Conservation (phyloP, 2,797 vertebrate genomes). For the Menidia menidia region DNA sequence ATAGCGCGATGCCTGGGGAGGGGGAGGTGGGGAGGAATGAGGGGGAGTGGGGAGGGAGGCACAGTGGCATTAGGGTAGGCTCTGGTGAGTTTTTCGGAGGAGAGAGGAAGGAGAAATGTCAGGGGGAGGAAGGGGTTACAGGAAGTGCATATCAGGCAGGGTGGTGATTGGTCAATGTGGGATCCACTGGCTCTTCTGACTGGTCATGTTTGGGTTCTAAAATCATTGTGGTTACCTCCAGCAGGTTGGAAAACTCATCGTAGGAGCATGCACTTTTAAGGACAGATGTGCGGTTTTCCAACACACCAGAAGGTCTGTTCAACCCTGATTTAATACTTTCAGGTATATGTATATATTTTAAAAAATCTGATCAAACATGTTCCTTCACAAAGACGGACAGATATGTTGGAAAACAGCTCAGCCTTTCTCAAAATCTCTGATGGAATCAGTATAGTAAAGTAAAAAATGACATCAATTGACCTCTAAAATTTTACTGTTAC, state of each 20-base stretch:
- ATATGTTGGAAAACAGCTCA: conserved; percentile 43
- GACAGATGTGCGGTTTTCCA: conserved; percentile 48
- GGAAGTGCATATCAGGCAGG: conserved; percentile 79
- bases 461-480: conserved; percentile 34
- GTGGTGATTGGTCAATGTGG: conserved; percentile 85
- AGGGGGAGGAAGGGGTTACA: conserved; percentile 77
- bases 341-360: not conserved
- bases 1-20: conserved; percentile 98
- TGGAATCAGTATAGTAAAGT: conserved; percentile 28
- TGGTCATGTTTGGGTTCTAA: conserved; percentile 87
- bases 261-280: conserved; percentile 57
- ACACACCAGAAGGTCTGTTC: conserved; percentile 15
- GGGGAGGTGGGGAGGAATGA: conserved; percentile 84
- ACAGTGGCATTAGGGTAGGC: conserved; percentile 86
- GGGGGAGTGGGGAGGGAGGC: conserved; percentile 79
- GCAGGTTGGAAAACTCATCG: conserved; percentile 46
- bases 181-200: conserved; percentile 93
- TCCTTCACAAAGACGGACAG: conserved; percentile 3
- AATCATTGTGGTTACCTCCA: conserved; percentile 50
- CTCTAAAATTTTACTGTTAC: not conserved
- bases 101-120: conserved; percentile 88
- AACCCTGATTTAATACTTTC: not conserved
- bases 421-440: conserved; percentile 29
- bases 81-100: conserved; percentile 88
- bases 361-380: not conserved